Evolutionary conservation across 2,113 vertebrate genomes (phyloP).

Genomic region (Sarotherodon lohbergeri): DNA sequence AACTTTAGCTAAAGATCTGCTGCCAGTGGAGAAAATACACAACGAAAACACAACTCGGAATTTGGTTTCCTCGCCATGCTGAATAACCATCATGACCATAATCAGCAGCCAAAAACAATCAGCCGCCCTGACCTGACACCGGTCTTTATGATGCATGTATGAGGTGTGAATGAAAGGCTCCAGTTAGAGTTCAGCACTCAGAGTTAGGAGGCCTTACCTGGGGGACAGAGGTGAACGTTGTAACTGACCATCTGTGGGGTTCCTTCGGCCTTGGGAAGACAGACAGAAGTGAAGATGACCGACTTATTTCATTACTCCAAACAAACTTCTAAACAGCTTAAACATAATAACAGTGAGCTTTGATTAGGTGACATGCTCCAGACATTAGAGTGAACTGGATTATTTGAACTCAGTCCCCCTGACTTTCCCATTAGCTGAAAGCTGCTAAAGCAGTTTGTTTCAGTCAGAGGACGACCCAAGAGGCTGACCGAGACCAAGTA

Average conservation of each 20-base stretch:
- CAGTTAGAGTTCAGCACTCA: background rate
- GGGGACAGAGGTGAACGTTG: slow-evolving; percentile 68
- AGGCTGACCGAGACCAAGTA: background rate
- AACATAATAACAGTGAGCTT: background rate
- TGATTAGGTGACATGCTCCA: background rate
- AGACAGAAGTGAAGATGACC: background rate
- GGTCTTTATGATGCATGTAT: background rate
- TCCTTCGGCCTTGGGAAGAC: slow-evolving; percentile 67
- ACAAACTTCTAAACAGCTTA: background rate
- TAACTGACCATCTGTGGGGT: slow-evolving; percentile 58
- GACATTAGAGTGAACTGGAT: background rate
- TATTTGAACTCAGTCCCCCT: background rate
- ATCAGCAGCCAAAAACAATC: background rate
- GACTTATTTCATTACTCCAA: background rate
- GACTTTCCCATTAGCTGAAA: background rate
- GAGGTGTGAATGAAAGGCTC: background rate
- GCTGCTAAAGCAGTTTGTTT: background rate
- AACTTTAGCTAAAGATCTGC: background rate
- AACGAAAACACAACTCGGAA: rapidly evolving
- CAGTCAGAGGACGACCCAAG: background rate
- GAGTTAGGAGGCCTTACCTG: slow-evolving; percentile 44
- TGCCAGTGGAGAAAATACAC: background rate
- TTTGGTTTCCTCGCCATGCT: background rate
- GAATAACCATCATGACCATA: background rate
- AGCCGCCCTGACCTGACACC: background rate